Evolutionary conservation across 1,140 invertebrate species (phyloP).

Genomic region (Caenorhabditis briggsae): DNA sequence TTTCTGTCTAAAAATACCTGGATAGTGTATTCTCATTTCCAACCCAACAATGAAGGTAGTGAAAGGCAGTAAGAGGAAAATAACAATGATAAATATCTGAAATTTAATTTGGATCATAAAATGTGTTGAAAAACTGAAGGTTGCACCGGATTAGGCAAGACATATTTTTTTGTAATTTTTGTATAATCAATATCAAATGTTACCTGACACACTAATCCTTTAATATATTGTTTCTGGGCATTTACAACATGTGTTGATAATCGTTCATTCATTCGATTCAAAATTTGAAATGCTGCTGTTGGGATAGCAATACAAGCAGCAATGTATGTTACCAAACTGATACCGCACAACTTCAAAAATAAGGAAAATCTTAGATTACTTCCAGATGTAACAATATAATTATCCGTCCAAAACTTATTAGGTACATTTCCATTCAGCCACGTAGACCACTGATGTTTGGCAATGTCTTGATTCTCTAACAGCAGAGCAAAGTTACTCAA

Average conservation of each 20-base stretch:
- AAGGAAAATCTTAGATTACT: slow-evolving; percentile 1
- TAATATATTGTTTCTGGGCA: slow-evolving; percentile 4
- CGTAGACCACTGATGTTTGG: not conserved
- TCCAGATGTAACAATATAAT: slow-evolving; percentile 7
- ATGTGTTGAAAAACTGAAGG: not conserved
- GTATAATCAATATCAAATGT: too few relatives aligned
- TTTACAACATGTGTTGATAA: not conserved
- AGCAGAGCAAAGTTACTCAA: not conserved
- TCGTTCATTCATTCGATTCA: not conserved
- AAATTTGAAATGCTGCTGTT: not conserved
- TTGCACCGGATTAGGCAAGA: too few relatives aligned
- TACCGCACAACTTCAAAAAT: slow-evolving; percentile 2
- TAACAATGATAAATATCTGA: slow-evolving; percentile 13
- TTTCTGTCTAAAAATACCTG: not conserved
- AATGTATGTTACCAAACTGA: not conserved
- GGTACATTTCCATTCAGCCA: not conserved
- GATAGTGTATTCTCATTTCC: not conserved
- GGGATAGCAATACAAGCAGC: not conserved
- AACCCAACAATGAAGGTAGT: not conserved
- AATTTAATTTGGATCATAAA: not conserved
- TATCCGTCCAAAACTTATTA: not conserved
- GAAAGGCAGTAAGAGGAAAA: not conserved
- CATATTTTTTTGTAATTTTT: too few relatives aligned
- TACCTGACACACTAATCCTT: slow-evolving; percentile 6
- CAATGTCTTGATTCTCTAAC: not conserved